Evolutionary conservation across 1,140 invertebrate species (phyloP).

Genomic region (Melanaphis sacchari): DNA sequence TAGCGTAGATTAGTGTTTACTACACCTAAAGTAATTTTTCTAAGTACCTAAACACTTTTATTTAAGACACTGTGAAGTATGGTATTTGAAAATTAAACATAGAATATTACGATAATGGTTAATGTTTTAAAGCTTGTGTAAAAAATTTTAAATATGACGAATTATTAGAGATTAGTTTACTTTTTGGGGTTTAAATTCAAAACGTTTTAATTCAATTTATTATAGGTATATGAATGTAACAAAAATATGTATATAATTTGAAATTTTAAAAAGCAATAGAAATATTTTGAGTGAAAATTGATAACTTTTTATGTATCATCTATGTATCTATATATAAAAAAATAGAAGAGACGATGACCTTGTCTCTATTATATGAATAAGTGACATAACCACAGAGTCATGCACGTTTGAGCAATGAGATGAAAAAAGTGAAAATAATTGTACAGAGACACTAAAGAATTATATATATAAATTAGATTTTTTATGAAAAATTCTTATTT

Average conservation of each 20-base stretch:
- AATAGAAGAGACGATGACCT: slow-evolving; percentile 54
- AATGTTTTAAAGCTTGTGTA: neutral
- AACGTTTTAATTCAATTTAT: neutral
- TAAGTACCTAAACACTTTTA: neutral
- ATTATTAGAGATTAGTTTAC: neutral
- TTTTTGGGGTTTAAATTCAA: neutral
- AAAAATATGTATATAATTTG: neutral
- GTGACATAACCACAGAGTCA: slow-evolving; percentile 47
- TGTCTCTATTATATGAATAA: slow-evolving; percentile 45
- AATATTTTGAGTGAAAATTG: neutral
- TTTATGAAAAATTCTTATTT: neutral
- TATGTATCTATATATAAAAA: slow-evolving; percentile 28
- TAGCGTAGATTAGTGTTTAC: neutral
- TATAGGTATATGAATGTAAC: neutral
- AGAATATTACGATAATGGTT: neutral
- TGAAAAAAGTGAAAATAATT: slow-evolving; percentile 56
- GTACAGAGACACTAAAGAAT: slow-evolving; percentile 7
- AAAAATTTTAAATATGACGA: neutral
- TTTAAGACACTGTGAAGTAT: neutral
- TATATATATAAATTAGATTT: neutral
- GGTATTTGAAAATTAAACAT: neutral
- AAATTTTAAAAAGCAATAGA: neutral
- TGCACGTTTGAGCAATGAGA: slow-evolving; percentile 33
- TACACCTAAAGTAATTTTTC: neutral
- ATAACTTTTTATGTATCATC: slow-evolving; percentile 13